phyloP scores from a whole-genome alignment of 2,113 vertebrate species.

The Scolopax mira region DNA sequence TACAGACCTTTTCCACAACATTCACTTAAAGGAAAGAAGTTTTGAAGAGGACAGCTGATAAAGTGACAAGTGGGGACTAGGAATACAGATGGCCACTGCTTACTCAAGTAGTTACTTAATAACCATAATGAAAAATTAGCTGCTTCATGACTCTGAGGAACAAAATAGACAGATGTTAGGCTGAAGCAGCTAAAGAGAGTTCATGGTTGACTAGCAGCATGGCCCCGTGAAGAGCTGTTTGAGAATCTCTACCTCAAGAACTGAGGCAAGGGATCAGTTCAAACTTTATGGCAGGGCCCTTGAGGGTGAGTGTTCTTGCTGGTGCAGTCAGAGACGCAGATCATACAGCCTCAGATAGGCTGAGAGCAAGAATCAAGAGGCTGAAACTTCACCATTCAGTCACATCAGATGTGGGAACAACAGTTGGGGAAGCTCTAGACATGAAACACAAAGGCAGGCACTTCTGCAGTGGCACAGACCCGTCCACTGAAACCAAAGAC shows the following conservation, averaged over 20 bases:
- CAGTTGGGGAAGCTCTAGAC: neutral
- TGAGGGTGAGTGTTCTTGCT: fast-evolving
- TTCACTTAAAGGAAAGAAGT: neutral
- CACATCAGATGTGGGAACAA: neutral
- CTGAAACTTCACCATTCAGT: neutral
- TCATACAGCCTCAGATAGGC: neutral
- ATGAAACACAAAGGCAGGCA: fast-evolving
- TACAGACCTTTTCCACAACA: neutral
- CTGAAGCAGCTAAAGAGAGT: neutral
- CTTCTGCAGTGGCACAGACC: neutral
- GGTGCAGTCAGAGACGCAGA: neutral
- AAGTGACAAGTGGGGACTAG: neutral
- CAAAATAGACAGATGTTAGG: neutral
- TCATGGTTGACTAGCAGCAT: neutral
- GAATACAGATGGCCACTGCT: constrained; percentile 6
- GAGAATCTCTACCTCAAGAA: neutral
- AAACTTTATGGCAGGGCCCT: neutral
- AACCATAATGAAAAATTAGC: constrained; percentile 31
- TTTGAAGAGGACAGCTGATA: neutral
- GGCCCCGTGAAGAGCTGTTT: neutral
- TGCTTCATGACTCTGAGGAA: neutral
- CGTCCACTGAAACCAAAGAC: neutral
- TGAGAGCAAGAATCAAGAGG: neutral
- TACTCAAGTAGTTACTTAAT: constrained; percentile 19
- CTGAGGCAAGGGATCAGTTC: neutral